These are phyloP conservation scores for Poecile montanus DNA, from an alignment of 2,797 vertebrate species.

Conservation along the genomic window DNA sequence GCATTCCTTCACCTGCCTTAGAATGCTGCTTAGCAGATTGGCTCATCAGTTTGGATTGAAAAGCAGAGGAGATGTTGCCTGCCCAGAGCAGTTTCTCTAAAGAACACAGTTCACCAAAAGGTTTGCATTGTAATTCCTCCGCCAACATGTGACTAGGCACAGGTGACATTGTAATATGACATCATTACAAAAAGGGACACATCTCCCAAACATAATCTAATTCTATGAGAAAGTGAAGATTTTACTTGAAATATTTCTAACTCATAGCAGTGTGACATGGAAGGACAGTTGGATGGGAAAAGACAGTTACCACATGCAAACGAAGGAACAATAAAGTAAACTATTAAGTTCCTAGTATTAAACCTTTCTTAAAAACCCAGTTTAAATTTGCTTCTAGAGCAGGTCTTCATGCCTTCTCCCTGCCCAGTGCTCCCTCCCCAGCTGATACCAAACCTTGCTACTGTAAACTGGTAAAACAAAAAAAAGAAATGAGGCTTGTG, in stretches of 20 bases:
- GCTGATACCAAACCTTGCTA: neutral
- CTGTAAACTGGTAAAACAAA: neutral
- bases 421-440: neutral
- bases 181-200: neutral
- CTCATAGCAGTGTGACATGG: neutral
- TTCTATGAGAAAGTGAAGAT: neutral
- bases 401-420: neutral
- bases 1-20: neutral
- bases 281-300: neutral
- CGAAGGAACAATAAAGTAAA: neutral
- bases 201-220: neutral
- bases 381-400: neutral
- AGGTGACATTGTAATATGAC: neutral
- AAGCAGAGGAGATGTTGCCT: neutral
- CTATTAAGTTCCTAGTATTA: neutral
- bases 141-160: neutral
- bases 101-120: neutral
- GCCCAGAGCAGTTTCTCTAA: neutral
- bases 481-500: conserved; percentile 7
- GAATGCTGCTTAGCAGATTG: neutral
- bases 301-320: neutral
- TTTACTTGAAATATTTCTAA: neutral
- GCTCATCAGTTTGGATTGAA: neutral
- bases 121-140: neutral
- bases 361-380: neutral